Conservation (phyloP, 2,888 invertebrate species). For the Agonopterix heracliana region DNA sequence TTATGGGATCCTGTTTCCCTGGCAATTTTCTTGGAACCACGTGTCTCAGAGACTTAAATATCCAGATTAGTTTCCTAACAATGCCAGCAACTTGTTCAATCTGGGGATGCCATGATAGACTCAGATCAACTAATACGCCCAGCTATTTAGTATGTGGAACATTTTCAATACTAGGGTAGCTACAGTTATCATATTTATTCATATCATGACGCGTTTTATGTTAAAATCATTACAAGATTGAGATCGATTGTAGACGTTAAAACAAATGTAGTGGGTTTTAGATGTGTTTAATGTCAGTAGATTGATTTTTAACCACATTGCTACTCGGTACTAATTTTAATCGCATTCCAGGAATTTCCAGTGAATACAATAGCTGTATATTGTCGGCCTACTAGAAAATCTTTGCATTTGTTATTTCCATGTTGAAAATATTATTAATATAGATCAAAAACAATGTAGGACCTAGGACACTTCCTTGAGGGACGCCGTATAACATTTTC, state of each 20-base stretch:
- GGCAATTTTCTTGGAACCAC: neutral
- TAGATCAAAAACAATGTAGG: too few relatives aligned
- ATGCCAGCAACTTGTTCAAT: constrained; percentile 2
- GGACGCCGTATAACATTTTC: too few relatives aligned
- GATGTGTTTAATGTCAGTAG: constrained; percentile 11
- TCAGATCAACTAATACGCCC: constrained; percentile 6
- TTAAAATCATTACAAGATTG: neutral
- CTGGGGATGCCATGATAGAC: constrained; percentile 7
- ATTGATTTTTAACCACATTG: constrained; percentile 7
- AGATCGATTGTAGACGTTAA: neutral
- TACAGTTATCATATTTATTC: neutral
- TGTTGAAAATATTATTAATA: constrained; percentile 7
- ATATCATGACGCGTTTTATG: neutral
- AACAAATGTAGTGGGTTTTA: constrained; percentile 4
- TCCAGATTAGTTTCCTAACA: constrained; percentile 9
- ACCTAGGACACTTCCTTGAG: too few relatives aligned
- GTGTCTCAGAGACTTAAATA: constrained; percentile 10
- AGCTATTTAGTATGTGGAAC: constrained; percentile 8
- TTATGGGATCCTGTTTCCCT: neutral
- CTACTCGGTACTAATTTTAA: constrained; percentile 5
- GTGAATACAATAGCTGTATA: constrained; percentile 7
- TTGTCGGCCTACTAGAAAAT: constrained; percentile 15
- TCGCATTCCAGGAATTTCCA: constrained; percentile 6
- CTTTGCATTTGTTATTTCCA: constrained; percentile 3
- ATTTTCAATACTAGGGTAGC: constrained; percentile 1